Conservation (phyloP, 2,113 vertebrate species). For the Brienomyrus longianalis region DNA sequence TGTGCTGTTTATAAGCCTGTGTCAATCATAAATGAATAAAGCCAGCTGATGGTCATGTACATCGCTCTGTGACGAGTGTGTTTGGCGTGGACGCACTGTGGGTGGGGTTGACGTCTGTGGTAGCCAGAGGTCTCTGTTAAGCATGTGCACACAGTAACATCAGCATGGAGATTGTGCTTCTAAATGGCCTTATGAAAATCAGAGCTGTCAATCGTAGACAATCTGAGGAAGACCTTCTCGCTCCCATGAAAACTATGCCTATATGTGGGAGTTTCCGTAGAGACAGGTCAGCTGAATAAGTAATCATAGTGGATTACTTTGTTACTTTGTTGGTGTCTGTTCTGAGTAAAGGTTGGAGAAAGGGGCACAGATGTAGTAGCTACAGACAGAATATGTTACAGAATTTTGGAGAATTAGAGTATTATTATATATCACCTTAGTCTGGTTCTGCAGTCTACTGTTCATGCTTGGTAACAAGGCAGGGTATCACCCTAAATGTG, state of each 20-base stretch:
- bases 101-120: background rate
- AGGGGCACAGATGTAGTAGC: background rate
- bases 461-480: background rate
- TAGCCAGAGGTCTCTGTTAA: background rate
- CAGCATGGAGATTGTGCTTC: background rate
- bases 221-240: background rate
- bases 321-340: background rate
- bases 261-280: background rate
- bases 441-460: background rate
- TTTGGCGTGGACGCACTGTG: background rate
- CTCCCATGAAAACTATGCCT: background rate
- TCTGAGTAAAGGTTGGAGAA: background rate
- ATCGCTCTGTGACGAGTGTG: background rate
- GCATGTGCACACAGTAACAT: background rate
- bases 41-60: background rate
- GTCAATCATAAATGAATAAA: background rate
- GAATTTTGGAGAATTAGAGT: background rate
- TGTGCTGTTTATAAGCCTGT: background rate
- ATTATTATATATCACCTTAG: background rate
- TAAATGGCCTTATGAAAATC: background rate
- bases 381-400: background rate
- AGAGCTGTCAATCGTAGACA: background rate
- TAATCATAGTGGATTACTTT: background rate
- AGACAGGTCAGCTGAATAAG: background rate
- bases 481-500: background rate